These are phyloP conservation scores for Arenaria interpres DNA, from an alignment of 2,113 vertebrate genomes.

Conservation along the genomic window DNA sequence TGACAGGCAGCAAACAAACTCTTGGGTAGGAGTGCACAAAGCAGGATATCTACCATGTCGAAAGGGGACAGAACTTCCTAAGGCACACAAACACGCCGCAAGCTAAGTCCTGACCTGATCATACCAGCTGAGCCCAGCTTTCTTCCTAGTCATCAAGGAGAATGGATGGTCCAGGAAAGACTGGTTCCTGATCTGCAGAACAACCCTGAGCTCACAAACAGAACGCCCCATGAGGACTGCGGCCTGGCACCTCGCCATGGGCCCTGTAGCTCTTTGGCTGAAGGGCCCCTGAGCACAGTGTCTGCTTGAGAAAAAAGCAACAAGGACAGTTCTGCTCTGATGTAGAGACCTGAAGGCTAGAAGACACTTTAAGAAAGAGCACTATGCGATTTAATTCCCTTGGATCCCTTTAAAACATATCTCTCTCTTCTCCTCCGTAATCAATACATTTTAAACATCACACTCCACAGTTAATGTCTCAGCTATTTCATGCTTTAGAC, in stretches of 20 bases:
- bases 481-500: not conserved
- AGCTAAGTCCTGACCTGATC: not conserved
- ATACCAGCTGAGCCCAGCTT: not conserved
- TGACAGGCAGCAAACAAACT: not conserved
- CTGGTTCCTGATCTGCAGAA: not conserved
- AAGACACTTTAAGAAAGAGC: not conserved
- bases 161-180: not conserved
- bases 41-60: fast-evolving
- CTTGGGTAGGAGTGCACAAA: not conserved
- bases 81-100: fast-evolving
- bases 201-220: not conserved
- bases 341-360: not conserved
- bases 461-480: not conserved
- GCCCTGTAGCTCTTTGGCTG: not conserved
- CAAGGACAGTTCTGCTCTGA: not conserved
- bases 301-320: not conserved
- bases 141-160: not conserved
- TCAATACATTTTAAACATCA: not conserved
- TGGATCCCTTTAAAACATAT: not conserved
- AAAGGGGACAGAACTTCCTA: not conserved
- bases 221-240: not conserved
- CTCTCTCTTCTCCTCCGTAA: not conserved
- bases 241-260: fast-evolving
- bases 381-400: not conserved
- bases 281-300: not conserved